A percentile compares a stretch with the other conserved stretches of the same genome.
These are phyloP conservation scores for Syndactyla subalaris DNA, from an alignment of 2,797 vertebrate genomes.

Conservation along the genomic window DNA sequence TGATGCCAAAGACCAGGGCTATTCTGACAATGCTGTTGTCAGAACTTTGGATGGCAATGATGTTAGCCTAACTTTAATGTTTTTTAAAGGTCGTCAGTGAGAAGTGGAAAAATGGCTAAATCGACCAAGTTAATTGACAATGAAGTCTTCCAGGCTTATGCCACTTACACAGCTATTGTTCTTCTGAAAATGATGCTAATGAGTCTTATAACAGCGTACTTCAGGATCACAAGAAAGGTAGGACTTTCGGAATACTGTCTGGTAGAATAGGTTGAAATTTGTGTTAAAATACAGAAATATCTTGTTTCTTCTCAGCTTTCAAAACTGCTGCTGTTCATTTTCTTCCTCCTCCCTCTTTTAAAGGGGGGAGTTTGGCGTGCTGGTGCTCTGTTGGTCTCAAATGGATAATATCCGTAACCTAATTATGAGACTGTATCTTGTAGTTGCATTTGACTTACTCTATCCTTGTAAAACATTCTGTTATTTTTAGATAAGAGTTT, in stretches of 20 bases:
- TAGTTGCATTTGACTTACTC: background rate
- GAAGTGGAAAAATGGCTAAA: slow-evolving; percentile 62
- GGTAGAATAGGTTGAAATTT: background rate
- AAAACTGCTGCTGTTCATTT: background rate
- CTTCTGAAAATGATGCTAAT: slow-evolving; percentile 88
- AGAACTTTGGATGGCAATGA: background rate
- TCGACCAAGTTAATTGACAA: slow-evolving; percentile 62
- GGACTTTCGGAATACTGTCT: background rate
- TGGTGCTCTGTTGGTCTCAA: background rate
- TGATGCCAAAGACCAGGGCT: background rate
- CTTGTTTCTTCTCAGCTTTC: background rate
- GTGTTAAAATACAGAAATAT: background rate
- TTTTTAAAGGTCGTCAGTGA: slow-evolving; percentile 13
- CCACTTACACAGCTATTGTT: slow-evolving; percentile 79
- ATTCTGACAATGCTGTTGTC: background rate
- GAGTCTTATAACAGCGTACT: slow-evolving; percentile 76
- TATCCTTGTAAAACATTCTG: background rate
- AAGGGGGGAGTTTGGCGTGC: background rate
- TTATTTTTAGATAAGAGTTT: background rate
- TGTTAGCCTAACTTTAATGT: slow-evolving; percentile 1
- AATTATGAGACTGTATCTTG: background rate
- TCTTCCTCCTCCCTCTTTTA: background rate
- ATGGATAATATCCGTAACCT: background rate
- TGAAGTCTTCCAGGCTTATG: slow-evolving; percentile 80
- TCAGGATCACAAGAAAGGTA: slow-evolving; percentile 83